Base-by-base conservation (phyloP, 1,140 invertebrate species). In the Cydia splendana region DNA sequence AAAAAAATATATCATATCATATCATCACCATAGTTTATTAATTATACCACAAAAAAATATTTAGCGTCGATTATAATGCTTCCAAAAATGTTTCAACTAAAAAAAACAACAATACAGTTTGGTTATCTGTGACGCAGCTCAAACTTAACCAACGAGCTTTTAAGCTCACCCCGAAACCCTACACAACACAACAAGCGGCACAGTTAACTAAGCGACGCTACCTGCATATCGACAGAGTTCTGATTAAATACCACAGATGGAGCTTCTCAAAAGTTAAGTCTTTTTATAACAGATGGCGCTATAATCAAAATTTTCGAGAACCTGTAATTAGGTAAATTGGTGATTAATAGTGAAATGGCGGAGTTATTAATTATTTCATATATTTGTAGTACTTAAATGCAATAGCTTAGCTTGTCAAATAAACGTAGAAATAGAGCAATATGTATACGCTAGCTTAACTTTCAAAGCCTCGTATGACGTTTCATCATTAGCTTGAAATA, bases 281-380 rank as follows among this genome's bases (percentile, higher is more conserved):
- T 77, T 76, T 77, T 45, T 78, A 71, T 75, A 34, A 83, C 24
- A 90, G 87, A 86, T 85, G 88, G 85, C 85, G 84, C 74, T 87
- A 15, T 82, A 75, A 38, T 75, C n/a, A 74, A 74, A 57, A 2
- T 2, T 18, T 18, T 18, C 3, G 45, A 48, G 7, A 48, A 48
- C 1, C 2, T 57, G 15, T 57, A 57, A 18, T 18, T 18, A 2
- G 0, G 53, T 18, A 57, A 57, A n/a, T 57, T 18, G 0, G 15
- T 57, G 12, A 18, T n/a, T 57, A 51, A 20, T 57, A 57, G 53
- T 18, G 15, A 6, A n/a, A 18, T 53, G 18, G n/a, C n/a, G n/a
- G n/a, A n/a, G 12, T 13, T 15, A 48, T 15, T 13, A 48, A 48
- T 15, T 48, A 48, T 0, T 48, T 4, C 13, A 15, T 15, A 15